These are phyloP conservation scores for Diarsia rubi DNA, from an alignment of 2,888 invertebrate species.

Conservation along the genomic window DNA sequence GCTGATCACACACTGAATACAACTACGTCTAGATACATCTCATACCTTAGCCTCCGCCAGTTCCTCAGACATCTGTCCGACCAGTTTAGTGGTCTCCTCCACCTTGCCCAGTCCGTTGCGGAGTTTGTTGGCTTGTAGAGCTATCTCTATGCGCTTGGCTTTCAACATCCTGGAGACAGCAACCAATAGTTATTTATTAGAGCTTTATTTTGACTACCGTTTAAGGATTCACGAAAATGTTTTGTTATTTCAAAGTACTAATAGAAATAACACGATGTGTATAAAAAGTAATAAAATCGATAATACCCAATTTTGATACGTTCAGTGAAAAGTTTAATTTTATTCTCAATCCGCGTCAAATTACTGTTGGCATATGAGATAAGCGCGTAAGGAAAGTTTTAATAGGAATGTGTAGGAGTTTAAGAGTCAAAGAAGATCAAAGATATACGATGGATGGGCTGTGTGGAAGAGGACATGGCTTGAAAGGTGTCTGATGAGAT, in stretches of 20 bases:
- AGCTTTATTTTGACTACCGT: too few relatives aligned
- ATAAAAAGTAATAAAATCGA: too few relatives aligned
- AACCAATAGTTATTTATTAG: neutral
- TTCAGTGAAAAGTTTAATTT: too few relatives aligned
- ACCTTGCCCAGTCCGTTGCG: slow-evolving; percentile 96
- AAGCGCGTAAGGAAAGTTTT: neutral
- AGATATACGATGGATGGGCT: neutral
- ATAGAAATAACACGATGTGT: too few relatives aligned
- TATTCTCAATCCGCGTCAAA: too few relatives aligned
- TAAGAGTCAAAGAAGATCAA: neutral
- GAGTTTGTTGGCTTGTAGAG: slow-evolving; percentile 94
- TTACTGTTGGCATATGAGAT: too few relatives aligned
- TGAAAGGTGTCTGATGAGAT: neutral
- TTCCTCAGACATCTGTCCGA: slow-evolving; percentile 96
- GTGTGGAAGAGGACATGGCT: neutral
- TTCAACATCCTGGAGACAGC: slow-evolving; percentile 92
- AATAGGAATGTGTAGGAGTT: neutral
- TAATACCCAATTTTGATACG: too few relatives aligned
- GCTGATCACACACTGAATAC: neutral
- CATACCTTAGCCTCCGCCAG: slow-evolving; percentile 93
- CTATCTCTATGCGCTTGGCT: slow-evolving; percentile 93
- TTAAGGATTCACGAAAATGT: too few relatives aligned
- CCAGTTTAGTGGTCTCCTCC: slow-evolving; percentile 95
- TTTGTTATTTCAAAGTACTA: too few relatives aligned
- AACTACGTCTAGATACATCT: neutral